Conservation (phyloP, 2,888 invertebrate species). For the Leptinotarsa juncta region DNA sequence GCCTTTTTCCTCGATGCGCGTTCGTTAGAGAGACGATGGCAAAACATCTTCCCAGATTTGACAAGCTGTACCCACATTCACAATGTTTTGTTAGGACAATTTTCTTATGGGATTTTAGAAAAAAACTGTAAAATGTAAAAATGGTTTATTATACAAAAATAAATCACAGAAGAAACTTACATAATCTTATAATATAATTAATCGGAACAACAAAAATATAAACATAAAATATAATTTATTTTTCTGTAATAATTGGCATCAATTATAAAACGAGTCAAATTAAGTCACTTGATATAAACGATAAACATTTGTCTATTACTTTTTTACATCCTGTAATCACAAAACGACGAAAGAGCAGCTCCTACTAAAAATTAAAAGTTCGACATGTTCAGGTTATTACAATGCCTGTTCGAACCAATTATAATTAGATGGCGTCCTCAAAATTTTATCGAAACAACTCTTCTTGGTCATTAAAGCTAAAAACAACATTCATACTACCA, state of each 20-base stretch:
- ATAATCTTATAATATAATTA: slow-evolving; percentile 14
- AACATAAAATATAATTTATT: slow-evolving; percentile 2
- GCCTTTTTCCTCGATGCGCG: too few species aligned
- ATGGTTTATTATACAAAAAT: slow-evolving; percentile 41
- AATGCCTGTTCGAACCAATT: too few species aligned
- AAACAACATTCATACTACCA: too few species aligned
- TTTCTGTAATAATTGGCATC: slow-evolving; percentile 3
- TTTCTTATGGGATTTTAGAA: neutral
- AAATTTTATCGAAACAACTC: too few species aligned
- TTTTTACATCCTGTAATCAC: neutral
- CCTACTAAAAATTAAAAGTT: too few species aligned
- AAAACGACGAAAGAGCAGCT: too few species aligned
- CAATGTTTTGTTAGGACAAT: neutral
- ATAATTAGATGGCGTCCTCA: too few species aligned
- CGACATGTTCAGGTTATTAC: too few species aligned
- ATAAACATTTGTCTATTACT: neutral
- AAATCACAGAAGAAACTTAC: slow-evolving; percentile 40
- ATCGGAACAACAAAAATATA: neutral
- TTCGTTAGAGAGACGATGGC: too few species aligned
- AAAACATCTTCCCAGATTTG: too few species aligned
- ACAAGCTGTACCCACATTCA: too few species aligned
- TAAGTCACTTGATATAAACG: neutral
- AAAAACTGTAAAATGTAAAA: slow-evolving; percentile 24
- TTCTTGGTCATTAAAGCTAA: too few species aligned
- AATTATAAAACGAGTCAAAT: neutral